Evolutionary conservation across 2,888 invertebrate species (phyloP).

Genomic region (Nephrocerus scutellatus): DNA sequence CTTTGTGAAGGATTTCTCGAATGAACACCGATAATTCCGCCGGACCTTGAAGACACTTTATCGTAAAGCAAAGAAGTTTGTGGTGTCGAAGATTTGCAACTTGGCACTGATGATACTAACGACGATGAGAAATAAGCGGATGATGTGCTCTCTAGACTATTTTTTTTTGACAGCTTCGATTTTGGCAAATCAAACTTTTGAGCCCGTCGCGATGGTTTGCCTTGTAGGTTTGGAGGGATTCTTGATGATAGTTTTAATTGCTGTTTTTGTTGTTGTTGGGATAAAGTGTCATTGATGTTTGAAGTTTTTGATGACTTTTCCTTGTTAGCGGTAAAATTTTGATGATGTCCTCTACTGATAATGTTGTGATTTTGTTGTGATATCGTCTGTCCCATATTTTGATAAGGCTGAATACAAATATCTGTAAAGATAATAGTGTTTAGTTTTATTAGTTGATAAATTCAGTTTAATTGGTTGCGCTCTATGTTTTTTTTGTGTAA

Average conservation of each 20-base stretch:
- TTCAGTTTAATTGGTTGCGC: too few relatives aligned
- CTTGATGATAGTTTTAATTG: slow-evolving; percentile 16
- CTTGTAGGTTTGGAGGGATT: slow-evolving; percentile 1
- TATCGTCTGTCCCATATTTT: slow-evolving; percentile 50
- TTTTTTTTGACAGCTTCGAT: slow-evolving; percentile 3
- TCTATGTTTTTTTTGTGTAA: too few relatives aligned
- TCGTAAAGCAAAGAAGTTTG: slow-evolving; percentile 19
- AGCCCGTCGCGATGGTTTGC: background rate
- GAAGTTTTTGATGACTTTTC: slow-evolving; percentile 9
- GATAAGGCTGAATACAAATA: slow-evolving; percentile 31
- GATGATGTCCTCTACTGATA: slow-evolving; percentile 34
- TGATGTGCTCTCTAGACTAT: slow-evolving; percentile 24
- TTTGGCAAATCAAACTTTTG: slow-evolving; percentile 1
- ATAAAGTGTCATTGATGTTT: slow-evolving; percentile 21
- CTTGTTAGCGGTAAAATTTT: too few relatives aligned
- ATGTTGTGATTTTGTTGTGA: slow-evolving; percentile 41
- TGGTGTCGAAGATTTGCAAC: too few relatives aligned
- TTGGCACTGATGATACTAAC: slow-evolving; percentile 4
- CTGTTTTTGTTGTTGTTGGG: slow-evolving; percentile 19
- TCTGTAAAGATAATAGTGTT: slow-evolving; percentile 31
- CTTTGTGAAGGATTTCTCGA: slow-evolving; percentile 32
- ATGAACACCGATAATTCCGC: too few relatives aligned
- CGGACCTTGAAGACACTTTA: slow-evolving; percentile 14
- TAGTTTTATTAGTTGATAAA: too few relatives aligned
- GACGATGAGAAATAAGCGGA: slow-evolving; percentile 7